Percentiles rank a stretch among this genome's conserved stretches.
phyloP scores from a whole-genome alignment of 2,113 vertebrate species.

The Scomber japonicus region DNA sequence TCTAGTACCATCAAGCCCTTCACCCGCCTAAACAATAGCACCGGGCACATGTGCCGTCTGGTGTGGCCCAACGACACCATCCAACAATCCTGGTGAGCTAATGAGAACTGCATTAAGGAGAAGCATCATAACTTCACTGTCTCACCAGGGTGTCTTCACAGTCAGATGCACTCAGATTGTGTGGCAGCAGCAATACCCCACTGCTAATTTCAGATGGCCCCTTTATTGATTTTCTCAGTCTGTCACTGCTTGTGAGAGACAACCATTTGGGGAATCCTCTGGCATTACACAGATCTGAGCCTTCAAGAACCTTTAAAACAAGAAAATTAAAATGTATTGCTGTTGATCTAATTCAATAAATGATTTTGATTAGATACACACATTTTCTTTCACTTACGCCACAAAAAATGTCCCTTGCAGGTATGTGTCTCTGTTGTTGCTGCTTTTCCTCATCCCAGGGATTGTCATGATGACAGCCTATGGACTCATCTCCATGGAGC shows the following conservation, averaged over 20 bases:
- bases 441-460: slow-evolving; percentile 95
- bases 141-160: neutral
- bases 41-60: slow-evolving; percentile 94
- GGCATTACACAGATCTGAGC: neutral
- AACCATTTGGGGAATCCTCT: neutral
- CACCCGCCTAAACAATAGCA: slow-evolving; percentile 92
- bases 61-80: slow-evolving; percentile 90
- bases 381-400: neutral
- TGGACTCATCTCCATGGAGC: slow-evolving; percentile 94
- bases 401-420: slow-evolving; percentile 70
- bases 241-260: slow-evolving; percentile 12
- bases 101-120: neutral
- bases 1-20: slow-evolving; percentile 93
- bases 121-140: neutral
- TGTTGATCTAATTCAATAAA: neutral
- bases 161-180: neutral
- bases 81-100: slow-evolving; percentile 94
- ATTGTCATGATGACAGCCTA: slow-evolving; percentile 95
- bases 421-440: slow-evolving; percentile 93
- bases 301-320: slow-evolving; percentile 24
- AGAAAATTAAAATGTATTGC: neutral
- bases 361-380: neutral
- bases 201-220: slow-evolving; percentile 7
- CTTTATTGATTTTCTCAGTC: slow-evolving; percentile 47
- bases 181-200: neutral